Conservation (phyloP, 2,888 invertebrate species). For the Callinectes sapidus region DNA sequence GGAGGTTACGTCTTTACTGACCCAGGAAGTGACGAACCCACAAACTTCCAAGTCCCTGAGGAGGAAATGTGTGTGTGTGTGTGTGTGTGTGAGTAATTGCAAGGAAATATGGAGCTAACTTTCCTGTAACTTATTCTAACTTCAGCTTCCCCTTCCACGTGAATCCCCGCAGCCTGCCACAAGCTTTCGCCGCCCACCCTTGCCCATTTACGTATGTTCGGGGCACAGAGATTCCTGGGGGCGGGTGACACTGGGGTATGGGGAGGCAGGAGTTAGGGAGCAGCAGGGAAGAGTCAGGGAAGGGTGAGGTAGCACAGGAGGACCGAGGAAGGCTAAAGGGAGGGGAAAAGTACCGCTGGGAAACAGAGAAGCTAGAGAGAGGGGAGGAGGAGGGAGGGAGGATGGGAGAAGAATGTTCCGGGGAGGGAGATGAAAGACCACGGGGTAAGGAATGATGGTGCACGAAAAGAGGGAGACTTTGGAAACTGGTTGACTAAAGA, state of each 20-base stretch:
- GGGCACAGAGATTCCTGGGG: neutral
- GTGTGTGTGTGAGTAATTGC: neutral
- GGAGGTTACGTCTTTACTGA: too few relatives aligned
- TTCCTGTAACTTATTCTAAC: neutral
- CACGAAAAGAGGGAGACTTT: neutral
- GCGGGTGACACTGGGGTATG: neutral
- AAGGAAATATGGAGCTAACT: neutral
- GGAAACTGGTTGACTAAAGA: neutral
- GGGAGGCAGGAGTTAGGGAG: neutral
- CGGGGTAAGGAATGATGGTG: neutral
- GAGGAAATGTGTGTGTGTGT: neutral
- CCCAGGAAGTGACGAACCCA: neutral
- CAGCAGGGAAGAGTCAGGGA: neutral
- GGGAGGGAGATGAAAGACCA: neutral
- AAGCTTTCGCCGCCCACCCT: neutral
- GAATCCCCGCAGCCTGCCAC: slow-evolving; percentile 6
- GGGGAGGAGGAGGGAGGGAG: neutral
- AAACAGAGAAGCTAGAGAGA: neutral
- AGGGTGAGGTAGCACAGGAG: neutral
- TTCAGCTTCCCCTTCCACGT: neutral
- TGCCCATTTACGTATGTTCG: neutral
- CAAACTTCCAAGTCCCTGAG: neutral
- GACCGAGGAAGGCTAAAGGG: neutral
- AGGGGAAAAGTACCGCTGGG: neutral
- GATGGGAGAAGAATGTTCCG: too few relatives aligned